phyloP scores from a whole-genome alignment of 2,888 invertebrate species.

The Microplitis deprimator region DNA sequence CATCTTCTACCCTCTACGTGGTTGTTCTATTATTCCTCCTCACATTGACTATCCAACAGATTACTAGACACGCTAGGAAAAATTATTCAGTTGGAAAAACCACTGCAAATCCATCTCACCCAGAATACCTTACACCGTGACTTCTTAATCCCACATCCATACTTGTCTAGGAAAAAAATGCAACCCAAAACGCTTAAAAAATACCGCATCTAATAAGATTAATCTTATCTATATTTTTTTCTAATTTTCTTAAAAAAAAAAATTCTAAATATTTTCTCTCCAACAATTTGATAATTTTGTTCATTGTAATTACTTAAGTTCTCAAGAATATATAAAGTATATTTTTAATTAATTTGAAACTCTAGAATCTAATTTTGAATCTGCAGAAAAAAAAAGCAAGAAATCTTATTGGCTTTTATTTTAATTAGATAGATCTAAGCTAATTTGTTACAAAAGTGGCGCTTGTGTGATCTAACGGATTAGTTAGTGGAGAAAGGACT shows the following conservation, averaged over 20 bases:
- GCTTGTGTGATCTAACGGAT: not conserved
- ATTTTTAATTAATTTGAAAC: not conserved
- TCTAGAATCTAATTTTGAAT: not conserved
- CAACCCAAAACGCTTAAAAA: conserved; percentile 35
- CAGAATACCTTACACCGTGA: conserved; percentile 44
- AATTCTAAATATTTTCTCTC: conserved; percentile 4
- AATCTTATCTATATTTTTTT: conserved; percentile 10
- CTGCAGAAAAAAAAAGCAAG: not conserved
- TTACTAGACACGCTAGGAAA: conserved; percentile 47
- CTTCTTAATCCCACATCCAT: conserved; percentile 50
- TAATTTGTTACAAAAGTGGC: conserved; percentile 3
- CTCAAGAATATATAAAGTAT: not conserved
- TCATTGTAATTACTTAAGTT: not conserved
- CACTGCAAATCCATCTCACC: conserved; percentile 46
- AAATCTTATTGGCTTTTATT: conserved; percentile 13
- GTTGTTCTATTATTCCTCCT: not conserved
- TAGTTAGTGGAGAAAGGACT: not conserved
- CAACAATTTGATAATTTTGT: not conserved
- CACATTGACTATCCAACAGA: conserved; percentile 49
- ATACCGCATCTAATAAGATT: conserved; percentile 51
- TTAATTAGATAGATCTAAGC: not conserved
- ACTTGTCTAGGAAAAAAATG: conserved; percentile 11
- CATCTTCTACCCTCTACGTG: conserved; percentile 18
- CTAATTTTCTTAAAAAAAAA: not conserved
- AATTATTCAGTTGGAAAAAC: conserved; percentile 54